These are phyloP conservation scores for Tryphoninae sp. DNA, from an alignment of 2,888 invertebrate genomes.

Conservation along the genomic window DNA sequence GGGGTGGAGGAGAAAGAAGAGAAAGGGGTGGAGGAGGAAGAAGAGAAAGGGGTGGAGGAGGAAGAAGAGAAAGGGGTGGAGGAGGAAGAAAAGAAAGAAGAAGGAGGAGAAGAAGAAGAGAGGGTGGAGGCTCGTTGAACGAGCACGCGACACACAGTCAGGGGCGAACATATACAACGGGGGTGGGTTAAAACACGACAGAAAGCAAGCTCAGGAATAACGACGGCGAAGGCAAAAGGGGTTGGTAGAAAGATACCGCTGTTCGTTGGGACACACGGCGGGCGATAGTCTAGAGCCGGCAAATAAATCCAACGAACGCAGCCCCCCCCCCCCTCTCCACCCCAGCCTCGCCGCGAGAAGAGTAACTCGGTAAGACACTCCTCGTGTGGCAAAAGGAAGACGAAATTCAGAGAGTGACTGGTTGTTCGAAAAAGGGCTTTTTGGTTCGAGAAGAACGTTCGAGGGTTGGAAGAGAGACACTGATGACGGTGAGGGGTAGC, in stretches of 20 bases:
- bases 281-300: slow-evolving; percentile 63
- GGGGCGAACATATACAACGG: not conserved
- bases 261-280: slow-evolving; percentile 47
- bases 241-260: slow-evolving; percentile 56
- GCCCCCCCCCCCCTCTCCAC: not conserved
- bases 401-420: slow-evolving; percentile 29
- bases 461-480: not conserved
- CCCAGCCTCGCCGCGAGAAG: slow-evolving; percentile 36
- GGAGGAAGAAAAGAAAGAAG: slow-evolving; percentile 27
- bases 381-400: slow-evolving; percentile 52
- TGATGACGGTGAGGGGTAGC: not conserved
- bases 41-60: slow-evolving; percentile 36
- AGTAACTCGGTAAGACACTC: slow-evolving; percentile 69
- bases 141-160: slow-evolving; percentile 57
- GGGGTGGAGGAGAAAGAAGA: slow-evolving; percentile 37
- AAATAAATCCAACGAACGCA: slow-evolving; percentile 72
- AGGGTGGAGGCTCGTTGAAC: slow-evolving; percentile 44
- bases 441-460: slow-evolving; percentile 16
- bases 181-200: slow-evolving; percentile 42
- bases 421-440: slow-evolving; percentile 41
- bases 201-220: slow-evolving; percentile 63
- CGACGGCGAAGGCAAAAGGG: slow-evolving; percentile 64
- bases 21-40: slow-evolving; percentile 45
- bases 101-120: slow-evolving; percentile 47
- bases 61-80: slow-evolving; percentile 49